Percentiles rank a stretch among this genome's conserved stretches.
Conservation (phyloP, 2,797 vertebrate species). For the Neosilurus hyrtlii region DNA sequence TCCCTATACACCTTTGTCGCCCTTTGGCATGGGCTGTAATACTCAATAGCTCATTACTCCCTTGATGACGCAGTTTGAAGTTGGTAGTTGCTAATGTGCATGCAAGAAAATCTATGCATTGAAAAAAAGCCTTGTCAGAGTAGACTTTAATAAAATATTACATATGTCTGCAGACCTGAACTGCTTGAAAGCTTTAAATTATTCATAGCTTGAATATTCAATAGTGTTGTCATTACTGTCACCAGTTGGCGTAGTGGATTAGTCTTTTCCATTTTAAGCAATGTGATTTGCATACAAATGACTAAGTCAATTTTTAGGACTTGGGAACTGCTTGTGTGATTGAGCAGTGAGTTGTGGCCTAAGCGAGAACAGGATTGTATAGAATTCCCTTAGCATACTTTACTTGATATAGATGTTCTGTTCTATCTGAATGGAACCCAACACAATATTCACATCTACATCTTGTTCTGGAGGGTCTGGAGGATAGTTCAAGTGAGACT, state of each 20-base stretch:
- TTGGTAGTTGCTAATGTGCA: neutral
- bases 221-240: constrained; percentile 24
- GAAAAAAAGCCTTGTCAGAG: neutral
- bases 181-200: constrained; percentile 25
- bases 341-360: neutral
- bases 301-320: neutral
- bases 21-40: neutral
- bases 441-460: neutral
- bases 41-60: neutral
- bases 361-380: neutral
- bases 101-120: neutral
- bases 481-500: too few relatives aligned
- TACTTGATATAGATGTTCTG: neutral
- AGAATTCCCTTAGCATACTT: neutral
- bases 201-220: constrained; percentile 22
- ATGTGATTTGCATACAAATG: constrained; percentile 26
- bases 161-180: constrained; percentile 18
- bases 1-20: neutral
- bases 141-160: constrained; percentile 9
- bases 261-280: constrained; percentile 23
- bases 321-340: neutral
- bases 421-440: neutral
- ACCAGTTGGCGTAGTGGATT: constrained; percentile 22
- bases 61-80: neutral
- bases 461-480: neutral